Evolutionary conservation across 2,113 vertebrate genomes (phyloP).

Genomic region (Pipa parva): DNA sequence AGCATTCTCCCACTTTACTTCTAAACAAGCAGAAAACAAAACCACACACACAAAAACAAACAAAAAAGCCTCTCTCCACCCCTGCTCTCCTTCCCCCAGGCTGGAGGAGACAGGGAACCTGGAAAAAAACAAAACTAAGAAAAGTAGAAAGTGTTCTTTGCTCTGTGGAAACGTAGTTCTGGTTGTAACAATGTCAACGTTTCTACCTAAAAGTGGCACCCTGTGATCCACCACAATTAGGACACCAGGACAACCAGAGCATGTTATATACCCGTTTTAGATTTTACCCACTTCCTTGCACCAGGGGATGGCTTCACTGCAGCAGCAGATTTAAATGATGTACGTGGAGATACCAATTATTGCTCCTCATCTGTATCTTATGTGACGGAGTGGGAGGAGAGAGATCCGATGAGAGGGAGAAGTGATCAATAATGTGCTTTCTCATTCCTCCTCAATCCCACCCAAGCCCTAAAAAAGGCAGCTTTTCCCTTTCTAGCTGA

Average conservation of each 20-base stretch:
- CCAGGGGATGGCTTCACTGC: neutral
- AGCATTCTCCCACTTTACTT: neutral
- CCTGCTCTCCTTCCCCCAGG: slow-evolving; percentile 12
- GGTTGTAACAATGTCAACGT: slow-evolving; percentile 5
- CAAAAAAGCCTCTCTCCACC: neutral
- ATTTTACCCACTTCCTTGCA: slow-evolving; percentile 30
- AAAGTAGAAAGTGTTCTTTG: slow-evolving; percentile 19
- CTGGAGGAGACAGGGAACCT: slow-evolving; percentile 3
- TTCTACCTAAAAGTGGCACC: neutral
- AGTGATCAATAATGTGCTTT: neutral
- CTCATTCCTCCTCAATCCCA: neutral
- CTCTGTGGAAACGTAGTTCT: slow-evolving; percentile 24
- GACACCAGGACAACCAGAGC: slow-evolving; percentile 1
- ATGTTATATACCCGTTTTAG: slow-evolving; percentile 36
- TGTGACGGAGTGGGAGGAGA: neutral
- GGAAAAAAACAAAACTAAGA: slow-evolving; percentile 16
- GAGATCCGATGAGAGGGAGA: neutral
- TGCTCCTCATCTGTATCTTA: slow-evolving; percentile 21
- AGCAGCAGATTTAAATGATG: neutral
- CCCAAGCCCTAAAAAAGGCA: neutral
- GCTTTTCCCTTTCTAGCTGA: slow-evolving; percentile 73
- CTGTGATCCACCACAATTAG: neutral
- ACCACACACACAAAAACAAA: neutral
- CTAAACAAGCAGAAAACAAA: neutral
- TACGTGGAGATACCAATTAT: slow-evolving; percentile 13